These are phyloP conservation scores for Liolophura sinensis DNA, from an alignment of 1,140 invertebrate genomes.

Conservation along the genomic window DNA sequence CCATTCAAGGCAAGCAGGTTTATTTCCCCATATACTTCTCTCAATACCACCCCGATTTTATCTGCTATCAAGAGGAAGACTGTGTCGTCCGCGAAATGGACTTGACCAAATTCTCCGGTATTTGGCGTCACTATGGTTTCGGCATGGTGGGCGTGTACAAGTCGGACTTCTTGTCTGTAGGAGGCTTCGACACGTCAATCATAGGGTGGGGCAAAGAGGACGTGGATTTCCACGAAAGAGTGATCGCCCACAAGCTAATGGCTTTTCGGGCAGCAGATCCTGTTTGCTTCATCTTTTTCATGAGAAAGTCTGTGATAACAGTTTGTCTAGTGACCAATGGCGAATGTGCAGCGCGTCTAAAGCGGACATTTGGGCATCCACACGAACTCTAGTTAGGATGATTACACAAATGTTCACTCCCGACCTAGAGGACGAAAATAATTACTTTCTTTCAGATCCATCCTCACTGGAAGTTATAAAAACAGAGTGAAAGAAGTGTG, in stretches of 20 bases:
- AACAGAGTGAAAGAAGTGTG: too few relatives aligned
- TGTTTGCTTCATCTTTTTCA: slow-evolving; percentile 88
- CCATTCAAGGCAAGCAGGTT: slow-evolving; percentile 72
- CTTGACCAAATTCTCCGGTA: slow-evolving; percentile 72
- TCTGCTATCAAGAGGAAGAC: slow-evolving; percentile 53
- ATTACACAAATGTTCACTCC: too few relatives aligned
- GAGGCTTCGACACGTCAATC: slow-evolving; percentile 87
- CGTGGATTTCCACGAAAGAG: slow-evolving; percentile 76
- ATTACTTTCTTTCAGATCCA: too few relatives aligned
- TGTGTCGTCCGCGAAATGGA: slow-evolving; percentile 19
- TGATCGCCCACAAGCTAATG: slow-evolving; percentile 64
- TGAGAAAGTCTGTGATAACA: slow-evolving; percentile 77
- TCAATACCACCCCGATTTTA: slow-evolving; percentile 71
- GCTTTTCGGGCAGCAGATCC: slow-evolving; percentile 80
- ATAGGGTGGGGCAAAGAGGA: slow-evolving; percentile 58
- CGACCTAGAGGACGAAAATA: too few relatives aligned
- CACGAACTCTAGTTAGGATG: too few relatives aligned
- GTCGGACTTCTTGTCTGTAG: slow-evolving; percentile 73
- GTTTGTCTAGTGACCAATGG: slow-evolving; percentile 74
- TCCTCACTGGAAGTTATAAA: too few relatives aligned
- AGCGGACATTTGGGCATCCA: too few relatives aligned
- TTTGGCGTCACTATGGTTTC: slow-evolving; percentile 92
- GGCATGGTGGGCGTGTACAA: slow-evolving; percentile 90
- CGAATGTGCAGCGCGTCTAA: slow-evolving; percentile 90
- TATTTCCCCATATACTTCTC: slow-evolving; percentile 97